Base-by-base conservation (phyloP, 2,797 vertebrate genomes). In the Rhodeus uyekii region DNA sequence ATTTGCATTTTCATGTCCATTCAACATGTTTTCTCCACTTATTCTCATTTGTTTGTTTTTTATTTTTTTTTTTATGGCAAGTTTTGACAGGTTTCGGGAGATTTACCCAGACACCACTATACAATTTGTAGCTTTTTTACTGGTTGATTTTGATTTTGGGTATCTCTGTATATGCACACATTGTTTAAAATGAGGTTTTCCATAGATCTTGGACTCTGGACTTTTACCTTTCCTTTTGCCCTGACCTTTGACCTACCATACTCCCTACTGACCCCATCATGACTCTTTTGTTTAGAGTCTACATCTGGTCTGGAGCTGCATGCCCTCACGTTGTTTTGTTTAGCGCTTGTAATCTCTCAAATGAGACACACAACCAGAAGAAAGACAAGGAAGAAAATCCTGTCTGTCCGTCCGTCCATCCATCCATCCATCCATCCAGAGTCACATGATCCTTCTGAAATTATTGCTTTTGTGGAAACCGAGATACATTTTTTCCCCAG, bases 221-320 rank as follows among this genome's bases (percentile, higher is more conserved):
- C 39, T 90, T 90, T 90, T 87, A 83, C 80, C 83, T 81, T 84
- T 76, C 74, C 88, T 87, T 87, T 65, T 83, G 71, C 63, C 75
- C 79, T 87, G 91, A 93, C 92, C 92, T 89, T 87, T 89, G 78
- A 76, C 89, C 90, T 18, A 1, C 36, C 69, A 39, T 75, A 48
- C 4, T 82, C 88, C 74, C 80, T 48, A 76, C 76, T 64, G 83
- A 74, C 78, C 75, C 63, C 65, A 63, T 89, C 88, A 87, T 80
- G 48, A 89, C 81, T 87, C 89, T 90, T 92, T 90, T 92, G 90
- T 93, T 88, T 89, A 61, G 87, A 81, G 82, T 91, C 87, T 87
- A 84, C 91, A 89, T 92, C 89, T 91, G 82, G 86, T 87, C 80
- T 90, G 80, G 80, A 89, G 83, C 76, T 82, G 55, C 81, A 69